Percentiles rank a stretch among this genome's conserved stretches.
These are phyloP conservation scores for Ophion slaviceki DNA, from an alignment of 2,888 invertebrate species.

Conservation along the genomic window DNA sequence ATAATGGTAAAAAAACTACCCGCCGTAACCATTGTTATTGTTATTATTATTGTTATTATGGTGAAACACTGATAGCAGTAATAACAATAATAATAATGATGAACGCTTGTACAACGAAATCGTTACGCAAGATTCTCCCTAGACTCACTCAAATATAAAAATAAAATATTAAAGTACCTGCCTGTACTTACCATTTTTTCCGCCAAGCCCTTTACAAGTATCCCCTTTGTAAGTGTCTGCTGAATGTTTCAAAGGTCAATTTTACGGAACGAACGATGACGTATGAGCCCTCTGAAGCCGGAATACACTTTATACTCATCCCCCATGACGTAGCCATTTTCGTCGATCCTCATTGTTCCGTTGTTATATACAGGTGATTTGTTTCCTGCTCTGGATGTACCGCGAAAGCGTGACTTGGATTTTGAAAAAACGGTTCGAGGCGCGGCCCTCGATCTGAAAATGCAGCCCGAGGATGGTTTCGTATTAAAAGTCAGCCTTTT, in stretches of 20 bases:
- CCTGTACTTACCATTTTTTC: background rate
- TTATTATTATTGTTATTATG: no score
- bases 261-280: slow-evolving; percentile 7
- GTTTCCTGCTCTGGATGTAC: slow-evolving; percentile 96
- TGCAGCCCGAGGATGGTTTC: slow-evolving; percentile 96
- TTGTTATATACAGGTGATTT: slow-evolving; percentile 86
- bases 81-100: no score
- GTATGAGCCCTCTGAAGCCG: background rate
- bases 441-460: slow-evolving; percentile 91
- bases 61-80: no score
- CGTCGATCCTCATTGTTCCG: slow-evolving; percentile 4
- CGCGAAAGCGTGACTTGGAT: slow-evolving; percentile 92
- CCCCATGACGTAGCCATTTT: slow-evolving; percentile 36
- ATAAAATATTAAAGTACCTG: no score
- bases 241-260: background rate
- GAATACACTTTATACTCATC: slow-evolving; percentile 8
- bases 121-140: no score
- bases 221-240: background rate
- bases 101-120: no score
- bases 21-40: no score
- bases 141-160: no score
- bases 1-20: no score
- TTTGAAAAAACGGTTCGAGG: slow-evolving; percentile 92
- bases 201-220: background rate
- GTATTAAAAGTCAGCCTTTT: slow-evolving; percentile 87